Evolutionary conservation across 2,888 invertebrate genomes (phyloP), one percentile per base, ranked within the genome.

Genomic region (Mylabris sibirica): DNA sequence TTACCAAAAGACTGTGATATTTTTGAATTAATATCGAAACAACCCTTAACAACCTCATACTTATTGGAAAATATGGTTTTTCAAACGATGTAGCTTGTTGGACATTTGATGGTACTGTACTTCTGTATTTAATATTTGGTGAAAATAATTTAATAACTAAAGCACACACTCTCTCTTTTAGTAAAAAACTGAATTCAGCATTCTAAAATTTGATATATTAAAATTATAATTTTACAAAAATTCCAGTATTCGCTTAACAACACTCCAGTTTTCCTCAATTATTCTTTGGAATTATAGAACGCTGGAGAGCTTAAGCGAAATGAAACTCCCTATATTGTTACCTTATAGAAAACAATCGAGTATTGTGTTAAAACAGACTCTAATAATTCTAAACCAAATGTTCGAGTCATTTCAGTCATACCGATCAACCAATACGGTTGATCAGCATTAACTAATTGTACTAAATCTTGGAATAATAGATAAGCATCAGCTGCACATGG

Each of bases 91-190:
- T 88, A 24, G 90, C 88, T 75, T 90, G 90, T 78, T 90, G 89
- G 66, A 89, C 86, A 75, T 88, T 89, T 38, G 87, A 87, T 71
- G 89, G 89, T 63, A 85, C 79, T 66, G 82, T 83, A 69, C 82
- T 84, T 72, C 96, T 91, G 85, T 96, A 97, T 82, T 99, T 99
- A n/a, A 99, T 94, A 84, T 98, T 99, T 12, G 99, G 99, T 26
- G 99, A 99, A 84, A 99, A 99, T 70, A 99, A 87, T 84, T 98
- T 95, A 75, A 99, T 99, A n/a, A 99, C 96, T 78, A 99, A 88
- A 0, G 99, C 98, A 84, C 99, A 99, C 0, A 99, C 98, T 73
- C 97, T 91, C 84, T 99, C 99, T 84, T 98, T 99, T 65, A 99
- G 84, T 41, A 99, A 86, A 81, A 97, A 95, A 78, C 95, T 93